Evolutionary conservation across 1,140 invertebrate species (phyloP).

Genomic region (Ericerus pela): DNA sequence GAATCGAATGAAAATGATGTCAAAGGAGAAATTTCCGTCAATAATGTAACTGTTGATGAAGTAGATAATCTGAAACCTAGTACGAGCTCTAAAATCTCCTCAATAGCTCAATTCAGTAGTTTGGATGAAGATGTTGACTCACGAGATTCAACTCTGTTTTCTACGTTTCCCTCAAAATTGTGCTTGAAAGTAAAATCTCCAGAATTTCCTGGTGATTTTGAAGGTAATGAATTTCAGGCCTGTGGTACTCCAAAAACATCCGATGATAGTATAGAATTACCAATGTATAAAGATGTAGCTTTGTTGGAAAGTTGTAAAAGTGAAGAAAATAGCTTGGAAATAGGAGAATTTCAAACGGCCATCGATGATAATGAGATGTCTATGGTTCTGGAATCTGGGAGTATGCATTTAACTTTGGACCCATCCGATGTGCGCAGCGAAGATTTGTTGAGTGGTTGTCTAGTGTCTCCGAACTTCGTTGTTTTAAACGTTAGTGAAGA

Average conservation of each 20-base stretch:
- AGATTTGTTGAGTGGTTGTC: constrained; percentile 23
- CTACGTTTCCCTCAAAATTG: neutral
- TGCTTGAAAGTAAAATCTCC: neutral
- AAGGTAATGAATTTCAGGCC: neutral
- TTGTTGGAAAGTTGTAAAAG: constrained; percentile 24
- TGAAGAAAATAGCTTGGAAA: constrained; percentile 21
- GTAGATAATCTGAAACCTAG: too few species aligned
- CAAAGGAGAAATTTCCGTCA: too few species aligned
- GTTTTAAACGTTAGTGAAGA: constrained; percentile 22
- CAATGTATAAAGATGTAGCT: constrained; percentile 26
- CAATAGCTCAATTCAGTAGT: too few species aligned
- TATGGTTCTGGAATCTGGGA: constrained; percentile 21
- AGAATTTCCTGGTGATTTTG: neutral
- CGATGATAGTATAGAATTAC: constrained; percentile 22
- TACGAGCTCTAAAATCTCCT: too few species aligned
- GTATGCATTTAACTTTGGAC: constrained; percentile 16
- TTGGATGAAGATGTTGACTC: neutral
- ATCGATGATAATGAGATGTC: constrained; percentile 24
- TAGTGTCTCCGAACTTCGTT: constrained; percentile 22
- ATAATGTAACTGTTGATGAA: too few species aligned
- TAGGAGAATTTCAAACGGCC: constrained; percentile 23
- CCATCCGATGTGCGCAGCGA: neutral
- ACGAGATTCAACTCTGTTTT: neutral
- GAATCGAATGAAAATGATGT: neutral
- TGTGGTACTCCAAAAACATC: neutral